A percentile compares a stretch with the other conserved stretches of the same genome.
phyloP scores from a whole-genome alignment of 1,140 invertebrate species.

The Cotesia typhae region DNA sequence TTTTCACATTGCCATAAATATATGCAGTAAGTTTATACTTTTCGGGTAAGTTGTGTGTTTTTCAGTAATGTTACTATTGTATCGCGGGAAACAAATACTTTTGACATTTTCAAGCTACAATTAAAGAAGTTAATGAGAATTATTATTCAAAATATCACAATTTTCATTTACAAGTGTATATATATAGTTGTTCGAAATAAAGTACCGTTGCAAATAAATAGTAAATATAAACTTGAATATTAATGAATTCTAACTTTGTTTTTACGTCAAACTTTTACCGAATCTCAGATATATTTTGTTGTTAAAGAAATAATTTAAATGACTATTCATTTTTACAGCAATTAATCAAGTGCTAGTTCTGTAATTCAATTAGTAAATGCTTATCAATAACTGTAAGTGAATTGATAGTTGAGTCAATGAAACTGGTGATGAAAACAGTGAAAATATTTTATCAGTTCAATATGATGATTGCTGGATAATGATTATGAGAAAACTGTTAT shows the following conservation, averaged over 20 bases:
- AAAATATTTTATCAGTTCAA: constrained; percentile 37
- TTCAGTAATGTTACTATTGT: constrained; percentile 3
- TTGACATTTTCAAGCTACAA: constrained; percentile 15
- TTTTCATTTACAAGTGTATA: constrained; percentile 11
- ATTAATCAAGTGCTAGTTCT: constrained; percentile 36
- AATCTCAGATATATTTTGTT: too few relatives aligned
- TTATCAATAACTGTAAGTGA: constrained; percentile 46
- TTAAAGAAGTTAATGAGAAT: constrained; percentile 10
- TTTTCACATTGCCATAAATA: background rate
- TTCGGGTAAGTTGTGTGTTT: constrained; percentile 18
- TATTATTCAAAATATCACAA: constrained; percentile 9
- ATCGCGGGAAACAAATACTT: constrained; percentile 17
- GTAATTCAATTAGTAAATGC: constrained; percentile 33
- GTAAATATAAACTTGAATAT: too few relatives aligned
- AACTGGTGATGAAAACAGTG: constrained; percentile 36
- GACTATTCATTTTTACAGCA: constrained; percentile 22
- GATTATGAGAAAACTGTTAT: constrained; percentile 29
- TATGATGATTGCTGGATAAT: constrained; percentile 34
- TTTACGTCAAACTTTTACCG: too few relatives aligned
- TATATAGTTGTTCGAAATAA: constrained; percentile 13
- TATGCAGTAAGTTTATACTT: constrained; percentile 27
- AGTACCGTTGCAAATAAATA: too few relatives aligned
- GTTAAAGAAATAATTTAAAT: too few relatives aligned
- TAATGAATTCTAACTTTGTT: too few relatives aligned
- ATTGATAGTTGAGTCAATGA: constrained; percentile 43